Percentiles rank a stretch among this genome's conserved stretches.
These are phyloP conservation scores for Trachelus troglodyta DNA, from an alignment of 2,888 invertebrate genomes.

Conservation along the genomic window DNA sequence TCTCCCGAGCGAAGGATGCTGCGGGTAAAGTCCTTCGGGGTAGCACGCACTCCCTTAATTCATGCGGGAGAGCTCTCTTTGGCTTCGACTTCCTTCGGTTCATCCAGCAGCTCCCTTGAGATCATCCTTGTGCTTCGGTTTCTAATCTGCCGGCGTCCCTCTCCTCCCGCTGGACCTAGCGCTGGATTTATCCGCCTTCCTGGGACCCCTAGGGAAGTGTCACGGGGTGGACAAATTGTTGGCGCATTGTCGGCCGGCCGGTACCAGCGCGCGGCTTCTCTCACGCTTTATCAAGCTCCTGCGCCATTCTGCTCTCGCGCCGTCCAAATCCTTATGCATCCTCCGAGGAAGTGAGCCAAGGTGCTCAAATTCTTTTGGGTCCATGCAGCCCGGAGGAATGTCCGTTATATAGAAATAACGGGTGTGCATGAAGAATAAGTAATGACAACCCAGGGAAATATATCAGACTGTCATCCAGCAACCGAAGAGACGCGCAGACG, in stretches of 20 bases:
- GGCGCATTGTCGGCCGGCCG: constrained; percentile 48
- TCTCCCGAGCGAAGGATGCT: constrained; percentile 26
- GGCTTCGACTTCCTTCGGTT: background rate
- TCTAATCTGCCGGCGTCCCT: background rate
- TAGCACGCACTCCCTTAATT: constrained; percentile 1
- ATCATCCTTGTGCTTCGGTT: background rate
- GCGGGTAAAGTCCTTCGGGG: constrained; percentile 1
- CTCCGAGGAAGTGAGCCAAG: background rate
- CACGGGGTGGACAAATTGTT: constrained; percentile 45
- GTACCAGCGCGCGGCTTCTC: constrained; percentile 34
- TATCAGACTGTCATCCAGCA: background rate
- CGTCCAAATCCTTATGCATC: constrained; percentile 5
- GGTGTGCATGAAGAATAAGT: background rate
- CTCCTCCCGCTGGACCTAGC: background rate
- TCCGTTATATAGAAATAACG: background rate
- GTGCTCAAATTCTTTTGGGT: constrained; percentile 10
- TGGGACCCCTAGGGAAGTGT: constrained; percentile 18
- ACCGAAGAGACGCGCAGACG: background rate
- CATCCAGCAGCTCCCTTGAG: background rate
- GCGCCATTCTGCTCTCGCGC: background rate
- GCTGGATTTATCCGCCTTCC: background rate
- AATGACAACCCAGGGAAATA: background rate
- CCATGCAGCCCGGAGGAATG: constrained; percentile 3
- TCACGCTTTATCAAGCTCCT: background rate
- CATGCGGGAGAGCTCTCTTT: background rate